phyloP scores from a whole-genome alignment of 2,888 invertebrate species.

The Aromia moschata region DNA sequence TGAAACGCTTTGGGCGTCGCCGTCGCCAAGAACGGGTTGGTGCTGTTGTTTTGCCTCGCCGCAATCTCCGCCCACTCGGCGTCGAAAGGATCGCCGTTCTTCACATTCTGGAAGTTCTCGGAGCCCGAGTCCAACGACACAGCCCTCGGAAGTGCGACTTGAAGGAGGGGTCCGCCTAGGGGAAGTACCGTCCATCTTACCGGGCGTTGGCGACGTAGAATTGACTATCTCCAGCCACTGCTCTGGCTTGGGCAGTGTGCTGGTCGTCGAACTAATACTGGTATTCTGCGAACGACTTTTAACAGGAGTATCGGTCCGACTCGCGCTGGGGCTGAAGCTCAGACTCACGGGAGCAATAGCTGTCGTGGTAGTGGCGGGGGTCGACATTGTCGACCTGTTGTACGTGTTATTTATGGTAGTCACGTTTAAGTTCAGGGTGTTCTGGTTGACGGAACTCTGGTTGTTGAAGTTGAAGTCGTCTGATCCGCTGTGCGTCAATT shows the following conservation, averaged over 20 bases:
- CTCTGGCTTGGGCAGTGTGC: constrained; percentile 77
- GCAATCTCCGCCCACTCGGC: constrained; percentile 83
- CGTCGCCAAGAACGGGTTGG: constrained; percentile 70
- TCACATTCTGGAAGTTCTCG: constrained; percentile 48
- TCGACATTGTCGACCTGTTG: constrained; percentile 52
- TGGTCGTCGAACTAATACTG: constrained; percentile 44
- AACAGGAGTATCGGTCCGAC: constrained; percentile 27
- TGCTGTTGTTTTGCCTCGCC: constrained; percentile 66
- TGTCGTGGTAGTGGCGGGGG: constrained; percentile 45
- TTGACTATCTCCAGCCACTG: constrained; percentile 83
- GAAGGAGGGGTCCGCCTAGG: constrained; percentile 67
- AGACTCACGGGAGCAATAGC: constrained; percentile 51
- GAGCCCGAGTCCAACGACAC: constrained; percentile 67
- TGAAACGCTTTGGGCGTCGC: constrained; percentile 68
- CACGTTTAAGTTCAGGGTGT: constrained; percentile 61
- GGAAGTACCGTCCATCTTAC: constrained; percentile 59
- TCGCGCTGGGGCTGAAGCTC: constrained; percentile 49
- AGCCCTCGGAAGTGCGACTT: constrained; percentile 64
- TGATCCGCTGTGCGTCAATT: constrained; percentile 70
- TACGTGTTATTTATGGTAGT: constrained; percentile 57
- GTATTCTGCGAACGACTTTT: constrained; percentile 36
- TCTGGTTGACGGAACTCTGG: constrained; percentile 67
- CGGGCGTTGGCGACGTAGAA: constrained; percentile 62
- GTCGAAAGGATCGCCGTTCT: constrained; percentile 77
- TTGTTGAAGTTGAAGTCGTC: constrained; percentile 69